Percentiles rank a stretch among this genome's conserved stretches.
Evolutionary conservation across 2,888 invertebrate genomes (phyloP).

Genomic region (Coelinius sp.): DNA sequence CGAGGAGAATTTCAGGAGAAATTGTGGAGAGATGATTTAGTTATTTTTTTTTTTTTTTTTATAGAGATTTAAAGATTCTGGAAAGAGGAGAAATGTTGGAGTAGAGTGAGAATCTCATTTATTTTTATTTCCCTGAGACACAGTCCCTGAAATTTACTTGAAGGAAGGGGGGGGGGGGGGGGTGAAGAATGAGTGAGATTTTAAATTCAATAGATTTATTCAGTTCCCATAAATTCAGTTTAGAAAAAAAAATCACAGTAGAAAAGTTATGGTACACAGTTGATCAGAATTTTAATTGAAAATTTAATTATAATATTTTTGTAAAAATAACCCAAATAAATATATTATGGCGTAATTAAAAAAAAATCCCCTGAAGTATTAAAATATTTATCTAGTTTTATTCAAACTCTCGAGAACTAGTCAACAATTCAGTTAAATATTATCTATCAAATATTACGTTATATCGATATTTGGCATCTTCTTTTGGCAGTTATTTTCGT

Average conservation of each 20-base stretch:
- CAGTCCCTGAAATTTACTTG: too few species aligned
- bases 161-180: slow-evolving; percentile 39
- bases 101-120: too few species aligned
- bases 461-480: slow-evolving; percentile 31
- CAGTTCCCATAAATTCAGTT: slow-evolving; percentile 30
- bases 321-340: neutral
- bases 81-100: too few species aligned
- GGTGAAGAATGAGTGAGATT: slow-evolving; percentile 1
- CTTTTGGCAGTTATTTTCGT: slow-evolving; percentile 25
- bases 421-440: neutral
- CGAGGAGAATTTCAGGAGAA: too few species aligned
- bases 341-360: neutral
- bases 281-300: neutral
- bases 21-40: too few species aligned
- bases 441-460: slow-evolving; percentile 3
- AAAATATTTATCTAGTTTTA: slow-evolving; percentile 2
- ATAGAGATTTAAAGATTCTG: too few species aligned
- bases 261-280: neutral
- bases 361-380: neutral
- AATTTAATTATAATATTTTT: neutral
- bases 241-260: neutral
- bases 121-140: too few species aligned
- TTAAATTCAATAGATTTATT: slow-evolving; percentile 51
- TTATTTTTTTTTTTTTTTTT: neutral
- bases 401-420: neutral